Evolutionary conservation across 1,140 invertebrate genomes (phyloP), one percentile per base, ranked within the genome.

Genomic region (Scaptodrosophila lebanonensis): DNA sequence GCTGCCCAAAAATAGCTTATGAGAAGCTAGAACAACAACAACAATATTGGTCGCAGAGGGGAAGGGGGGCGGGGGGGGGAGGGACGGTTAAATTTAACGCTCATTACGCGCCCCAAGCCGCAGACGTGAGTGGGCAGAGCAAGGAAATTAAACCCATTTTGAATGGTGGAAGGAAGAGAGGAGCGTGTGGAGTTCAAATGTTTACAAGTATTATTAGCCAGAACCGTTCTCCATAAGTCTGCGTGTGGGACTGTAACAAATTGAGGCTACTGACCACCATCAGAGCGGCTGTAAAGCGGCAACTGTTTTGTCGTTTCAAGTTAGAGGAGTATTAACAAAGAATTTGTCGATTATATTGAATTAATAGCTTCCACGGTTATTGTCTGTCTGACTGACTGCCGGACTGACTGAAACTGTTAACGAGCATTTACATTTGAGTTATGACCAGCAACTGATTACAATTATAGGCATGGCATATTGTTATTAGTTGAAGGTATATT

Each of bases 101-200:
- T 79, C 73, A 77, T 77, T 77, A 82, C 68, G 73, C 75, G 68
- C 68, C 68, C 75, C 65, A 59, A 25, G 8, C 3, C 8, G 43
- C 64, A 82, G 75, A 76, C 71, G 72, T 76, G 72, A 67, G 72
- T 76, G 72, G 72, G 72, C 67, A 77, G n/a, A n/a, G 73, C 63
- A 64, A 49, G 72, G 68, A 77, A 77, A 77, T 79, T 73, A n/a
- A n/a, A n/a, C n/a, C n/a, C n/a, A n/a, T n/a, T n/a, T n/a, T n/a
- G n/a, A n/a, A n/a, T n/a, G n/a, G n/a, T n/a, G n/a, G n/a, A n/a
- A n/a, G n/a, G n/a, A n/a, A n/a, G n/a, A n/a, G n/a, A n/a, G n/a
- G n/a, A n/a, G n/a, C n/a, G n/a, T n/a, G n/a, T n/a, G n/a, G 64
- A 72, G 68, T 62, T 79, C 54, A 32, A 65, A 62, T 62, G 56